Evolutionary conservation across 1,140 invertebrate species (phyloP).

Genomic region (Diorhabda elongata): DNA sequence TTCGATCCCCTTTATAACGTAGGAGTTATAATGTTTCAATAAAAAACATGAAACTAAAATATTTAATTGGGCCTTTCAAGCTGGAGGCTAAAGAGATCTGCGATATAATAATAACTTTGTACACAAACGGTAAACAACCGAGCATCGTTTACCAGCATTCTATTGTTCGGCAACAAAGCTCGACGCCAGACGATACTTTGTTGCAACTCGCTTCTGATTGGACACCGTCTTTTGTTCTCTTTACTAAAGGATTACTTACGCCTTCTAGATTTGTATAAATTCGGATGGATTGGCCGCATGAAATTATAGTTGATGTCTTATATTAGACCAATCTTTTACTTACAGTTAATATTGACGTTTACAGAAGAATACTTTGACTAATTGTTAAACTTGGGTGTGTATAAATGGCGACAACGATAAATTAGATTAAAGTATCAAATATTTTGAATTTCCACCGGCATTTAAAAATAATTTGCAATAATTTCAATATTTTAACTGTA

Average conservation of each 20-base stretch:
- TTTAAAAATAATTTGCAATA: no score
- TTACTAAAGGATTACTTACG: constrained; percentile 39
- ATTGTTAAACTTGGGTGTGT: no score
- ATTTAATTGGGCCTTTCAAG: constrained; percentile 40
- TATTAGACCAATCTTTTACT: neutral
- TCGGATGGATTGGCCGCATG: constrained; percentile 18
- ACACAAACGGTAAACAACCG: constrained; percentile 40
- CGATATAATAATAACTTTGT: constrained; percentile 40
- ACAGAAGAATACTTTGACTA: no score
- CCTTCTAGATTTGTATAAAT: constrained; percentile 31
- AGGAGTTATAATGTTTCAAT: constrained; percentile 10
- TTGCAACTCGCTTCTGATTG: constrained; percentile 37
- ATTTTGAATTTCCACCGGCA: no score
- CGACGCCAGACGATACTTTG: constrained; percentile 43
- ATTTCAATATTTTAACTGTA: no score
- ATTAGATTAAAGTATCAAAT: no score
- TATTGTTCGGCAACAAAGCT: constrained; percentile 40
- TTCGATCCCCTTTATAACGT: neutral
- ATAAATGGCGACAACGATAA: no score
- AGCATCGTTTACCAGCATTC: constrained; percentile 39
- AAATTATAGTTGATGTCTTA: constrained; percentile 3
- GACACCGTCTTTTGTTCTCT: constrained; percentile 41
- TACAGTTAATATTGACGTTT: no score
- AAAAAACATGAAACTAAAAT: constrained; percentile 38
- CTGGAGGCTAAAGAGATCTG: constrained; percentile 28